These are phyloP conservation scores for Scaptomyza cyrtandrae DNA, from an alignment of 2,888 invertebrate species.

Conservation along the genomic window DNA sequence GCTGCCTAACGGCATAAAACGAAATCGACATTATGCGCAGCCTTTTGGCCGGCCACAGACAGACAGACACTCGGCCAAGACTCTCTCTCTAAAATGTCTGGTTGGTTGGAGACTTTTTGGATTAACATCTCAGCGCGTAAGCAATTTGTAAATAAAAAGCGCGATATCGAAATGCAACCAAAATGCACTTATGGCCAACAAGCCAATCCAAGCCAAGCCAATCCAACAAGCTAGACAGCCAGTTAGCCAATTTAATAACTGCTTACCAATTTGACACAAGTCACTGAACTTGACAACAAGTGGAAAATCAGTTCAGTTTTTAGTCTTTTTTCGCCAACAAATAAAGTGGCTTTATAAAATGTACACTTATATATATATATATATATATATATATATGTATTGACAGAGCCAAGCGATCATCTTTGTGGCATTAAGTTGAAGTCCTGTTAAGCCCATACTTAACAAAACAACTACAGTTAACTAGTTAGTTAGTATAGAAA, in stretches of 20 bases:
- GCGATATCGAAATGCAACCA: slow-evolving; percentile 67
- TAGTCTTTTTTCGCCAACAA: background rate
- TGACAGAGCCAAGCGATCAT: background rate
- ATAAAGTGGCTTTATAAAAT: background rate
- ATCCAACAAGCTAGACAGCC: background rate
- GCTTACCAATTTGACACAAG: slow-evolving; percentile 72
- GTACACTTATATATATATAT: background rate
- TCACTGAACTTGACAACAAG: slow-evolving; percentile 71
- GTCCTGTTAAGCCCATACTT: background rate
- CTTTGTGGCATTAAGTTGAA: background rate
- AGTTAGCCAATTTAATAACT: slow-evolving; percentile 69
- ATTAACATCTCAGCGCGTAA: slow-evolving; percentile 80
- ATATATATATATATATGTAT: background rate
- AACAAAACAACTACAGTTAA: background rate
- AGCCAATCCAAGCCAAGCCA: slow-evolving; percentile 20
- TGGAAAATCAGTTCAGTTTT: slow-evolving; percentile 35
- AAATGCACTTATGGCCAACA: slow-evolving; percentile 68
- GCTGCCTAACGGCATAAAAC: slow-evolving; percentile 76
- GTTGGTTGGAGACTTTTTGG: slow-evolving; percentile 34
- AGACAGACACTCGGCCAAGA: slow-evolving; percentile 6
- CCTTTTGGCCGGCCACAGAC: background rate
- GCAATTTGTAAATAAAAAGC: slow-evolving; percentile 82
- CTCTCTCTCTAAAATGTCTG: slow-evolving; percentile 59
- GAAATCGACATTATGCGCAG: slow-evolving; percentile 74
- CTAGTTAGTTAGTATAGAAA: background rate